Conservation (phyloP, 2,797 vertebrate species). For the Adrianichthys oophorus region DNA sequence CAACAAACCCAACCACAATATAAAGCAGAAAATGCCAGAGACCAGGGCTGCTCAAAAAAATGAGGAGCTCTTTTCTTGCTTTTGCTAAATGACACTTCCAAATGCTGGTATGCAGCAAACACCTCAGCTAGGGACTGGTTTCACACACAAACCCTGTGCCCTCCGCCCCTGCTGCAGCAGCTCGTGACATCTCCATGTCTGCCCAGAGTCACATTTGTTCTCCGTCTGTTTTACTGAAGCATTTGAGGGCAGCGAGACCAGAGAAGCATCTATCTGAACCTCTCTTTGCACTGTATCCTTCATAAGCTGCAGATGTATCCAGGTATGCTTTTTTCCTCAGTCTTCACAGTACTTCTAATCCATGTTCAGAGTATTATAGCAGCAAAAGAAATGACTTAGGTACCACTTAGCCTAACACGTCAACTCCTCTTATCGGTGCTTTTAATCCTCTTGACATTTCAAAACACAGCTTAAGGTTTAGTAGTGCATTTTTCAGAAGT, state of each 20-base stretch:
- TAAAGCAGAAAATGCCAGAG: too few relatives aligned
- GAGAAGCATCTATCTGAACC: conserved; percentile 24
- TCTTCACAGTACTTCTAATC: conserved; percentile 46
- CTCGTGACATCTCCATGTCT: conserved; percentile 44
- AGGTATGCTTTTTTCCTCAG: conserved; percentile 19
- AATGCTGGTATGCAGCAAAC: conserved; percentile 20
- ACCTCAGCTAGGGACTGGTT: conserved; percentile 16
- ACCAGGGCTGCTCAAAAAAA: too few relatives aligned
- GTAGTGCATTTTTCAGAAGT: conserved; percentile 32
- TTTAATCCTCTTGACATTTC: conserved; percentile 71
- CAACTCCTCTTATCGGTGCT: conserved; percentile 43
- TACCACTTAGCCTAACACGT: conserved; percentile 53
- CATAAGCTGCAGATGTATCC: conserved; percentile 4
- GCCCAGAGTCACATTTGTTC: conserved; percentile 53
- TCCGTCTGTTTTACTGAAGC: conserved; percentile 53
- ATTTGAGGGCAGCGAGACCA: conserved; percentile 9
- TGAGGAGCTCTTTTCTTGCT: background rate
- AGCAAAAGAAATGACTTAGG: conserved; percentile 51
- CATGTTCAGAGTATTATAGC: conserved; percentile 33
- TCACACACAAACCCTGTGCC: conserved; percentile 61
- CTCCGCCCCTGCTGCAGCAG: conserved; percentile 56
- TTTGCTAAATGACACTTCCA: conserved; percentile 5
- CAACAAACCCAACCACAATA: too few relatives aligned
- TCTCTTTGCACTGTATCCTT: conserved; percentile 10
- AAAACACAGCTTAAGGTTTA: conserved; percentile 24